Conservation (phyloP, 2,888 invertebrate genomes). For the Cephus pygmeus region DNA sequence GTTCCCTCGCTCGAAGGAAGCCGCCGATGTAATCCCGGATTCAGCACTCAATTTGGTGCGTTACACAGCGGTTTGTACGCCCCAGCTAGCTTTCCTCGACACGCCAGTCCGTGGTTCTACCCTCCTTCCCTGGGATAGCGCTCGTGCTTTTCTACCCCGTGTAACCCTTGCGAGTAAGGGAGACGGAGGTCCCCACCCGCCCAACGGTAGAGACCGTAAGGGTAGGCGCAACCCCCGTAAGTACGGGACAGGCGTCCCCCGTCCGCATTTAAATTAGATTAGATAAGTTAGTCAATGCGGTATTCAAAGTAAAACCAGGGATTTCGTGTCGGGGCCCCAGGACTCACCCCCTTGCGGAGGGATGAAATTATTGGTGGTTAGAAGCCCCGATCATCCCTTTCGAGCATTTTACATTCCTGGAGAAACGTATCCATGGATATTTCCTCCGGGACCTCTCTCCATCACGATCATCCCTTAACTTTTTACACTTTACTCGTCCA, state of each 20-base stretch:
- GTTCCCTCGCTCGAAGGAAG: slow-evolving; percentile 27
- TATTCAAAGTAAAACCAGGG: slow-evolving; percentile 60
- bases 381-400: background rate
- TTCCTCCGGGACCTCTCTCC: slow-evolving; percentile 16
- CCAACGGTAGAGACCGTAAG: slow-evolving; percentile 23
- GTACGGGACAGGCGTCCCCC: slow-evolving; percentile 23
- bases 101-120: background rate
- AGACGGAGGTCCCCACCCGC: slow-evolving; percentile 9
- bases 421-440: background rate
- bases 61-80: slow-evolving; percentile 60
- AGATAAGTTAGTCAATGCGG: slow-evolving; percentile 65
- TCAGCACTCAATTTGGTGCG: slow-evolving; percentile 65
- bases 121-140: background rate
- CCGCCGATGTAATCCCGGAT: slow-evolving; percentile 62
- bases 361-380: slow-evolving; percentile 37
- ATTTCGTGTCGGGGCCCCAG: slow-evolving; percentile 45
- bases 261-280: slow-evolving; percentile 63
- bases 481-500: slow-evolving; percentile 9
- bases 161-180: background rate
- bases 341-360: slow-evolving; percentile 16
- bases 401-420: background rate
- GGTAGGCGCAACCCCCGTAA: slow-evolving; percentile 6
- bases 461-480: slow-evolving; percentile 15
- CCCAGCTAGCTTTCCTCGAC: slow-evolving; percentile 41
- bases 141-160: slow-evolving; percentile 23